These are phyloP conservation scores for Drosophila fungiperda DNA, from an alignment of 2,888 invertebrate species.

Conservation along the genomic window DNA sequence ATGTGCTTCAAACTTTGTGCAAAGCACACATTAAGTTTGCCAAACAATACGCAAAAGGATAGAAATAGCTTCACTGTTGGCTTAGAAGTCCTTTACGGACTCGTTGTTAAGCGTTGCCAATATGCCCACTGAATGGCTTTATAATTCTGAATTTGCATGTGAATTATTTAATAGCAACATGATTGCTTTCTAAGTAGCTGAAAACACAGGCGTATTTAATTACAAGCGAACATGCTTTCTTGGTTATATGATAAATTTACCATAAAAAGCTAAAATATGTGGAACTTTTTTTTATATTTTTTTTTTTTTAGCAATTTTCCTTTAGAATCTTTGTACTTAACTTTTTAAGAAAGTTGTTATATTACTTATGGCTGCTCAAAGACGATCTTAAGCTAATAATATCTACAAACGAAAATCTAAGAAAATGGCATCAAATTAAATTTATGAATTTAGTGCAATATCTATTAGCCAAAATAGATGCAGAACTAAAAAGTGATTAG, in stretches of 20 bases:
- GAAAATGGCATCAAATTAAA: background rate
- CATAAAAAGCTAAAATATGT: constrained; percentile 11
- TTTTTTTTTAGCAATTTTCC: background rate
- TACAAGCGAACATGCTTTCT: background rate
- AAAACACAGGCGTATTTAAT: constrained; percentile 6
- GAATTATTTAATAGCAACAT: constrained; percentile 55
- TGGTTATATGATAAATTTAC: background rate
- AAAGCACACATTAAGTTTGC: constrained; percentile 49
- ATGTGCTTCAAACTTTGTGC: constrained; percentile 67
- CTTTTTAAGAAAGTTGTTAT: background rate
- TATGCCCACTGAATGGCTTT: constrained; percentile 30
- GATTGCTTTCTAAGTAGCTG: constrained; percentile 48
- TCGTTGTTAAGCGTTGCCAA: constrained; percentile 43
- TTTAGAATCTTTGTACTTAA: background rate
- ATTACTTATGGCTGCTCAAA: constrained; percentile 2
- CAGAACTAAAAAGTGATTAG: constrained; percentile 16
- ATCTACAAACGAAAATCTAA: background rate
- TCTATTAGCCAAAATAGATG: background rate
- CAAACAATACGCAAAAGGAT: constrained; percentile 44
- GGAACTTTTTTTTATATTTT: background rate
- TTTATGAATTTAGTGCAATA: background rate
- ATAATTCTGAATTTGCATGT: constrained; percentile 40
- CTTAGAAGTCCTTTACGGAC: constrained; percentile 39
- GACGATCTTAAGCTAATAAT: background rate
- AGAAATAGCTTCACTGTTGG: constrained; percentile 27